Evolutionary conservation across 1,140 invertebrate species (phyloP).

Genomic region (Heliconius eleuchia): DNA sequence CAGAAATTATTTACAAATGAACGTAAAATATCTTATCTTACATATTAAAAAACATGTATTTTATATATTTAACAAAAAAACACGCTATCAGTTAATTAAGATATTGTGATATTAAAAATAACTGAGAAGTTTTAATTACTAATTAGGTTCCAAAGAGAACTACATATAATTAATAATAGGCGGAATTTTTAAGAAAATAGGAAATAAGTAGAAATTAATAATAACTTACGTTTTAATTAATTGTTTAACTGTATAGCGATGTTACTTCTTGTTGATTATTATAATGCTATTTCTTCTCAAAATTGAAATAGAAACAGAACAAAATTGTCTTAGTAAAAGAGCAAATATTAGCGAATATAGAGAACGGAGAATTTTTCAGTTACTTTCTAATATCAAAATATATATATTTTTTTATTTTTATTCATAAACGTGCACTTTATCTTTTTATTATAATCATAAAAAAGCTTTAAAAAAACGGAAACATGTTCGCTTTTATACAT

Average conservation of each 20-base stretch:
- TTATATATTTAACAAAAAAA: constrained; percentile 12
- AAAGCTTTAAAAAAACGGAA: constrained; percentile 12
- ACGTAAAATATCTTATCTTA: constrained; percentile 24
- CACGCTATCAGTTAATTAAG: constrained; percentile 14
- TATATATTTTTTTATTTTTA: not conserved
- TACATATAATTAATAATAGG: not conserved
- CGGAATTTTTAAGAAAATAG: not conserved
- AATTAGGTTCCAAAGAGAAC: not conserved
- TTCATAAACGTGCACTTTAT: not conserved
- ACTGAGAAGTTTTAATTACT: constrained; percentile 12
- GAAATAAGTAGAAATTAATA: not conserved
- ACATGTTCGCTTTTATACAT: constrained; percentile 2
- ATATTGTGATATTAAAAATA: constrained; percentile 12
- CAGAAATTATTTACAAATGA: constrained; percentile 28
- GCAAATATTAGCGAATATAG: not conserved
- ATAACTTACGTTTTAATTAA: not conserved
- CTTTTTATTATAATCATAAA: constrained; percentile 7
- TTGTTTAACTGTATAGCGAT: not conserved
- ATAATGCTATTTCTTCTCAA: too few relatives aligned
- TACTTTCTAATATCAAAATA: not conserved
- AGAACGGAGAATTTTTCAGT: not conserved
- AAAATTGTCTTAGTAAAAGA: not conserved
- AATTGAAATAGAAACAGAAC: too few relatives aligned
- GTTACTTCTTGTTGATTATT: not conserved
- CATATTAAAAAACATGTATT: constrained; percentile 20